These are phyloP conservation scores for Apodemia duryi DNA, from an alignment of 2,888 invertebrate genomes.

Conservation along the genomic window DNA sequence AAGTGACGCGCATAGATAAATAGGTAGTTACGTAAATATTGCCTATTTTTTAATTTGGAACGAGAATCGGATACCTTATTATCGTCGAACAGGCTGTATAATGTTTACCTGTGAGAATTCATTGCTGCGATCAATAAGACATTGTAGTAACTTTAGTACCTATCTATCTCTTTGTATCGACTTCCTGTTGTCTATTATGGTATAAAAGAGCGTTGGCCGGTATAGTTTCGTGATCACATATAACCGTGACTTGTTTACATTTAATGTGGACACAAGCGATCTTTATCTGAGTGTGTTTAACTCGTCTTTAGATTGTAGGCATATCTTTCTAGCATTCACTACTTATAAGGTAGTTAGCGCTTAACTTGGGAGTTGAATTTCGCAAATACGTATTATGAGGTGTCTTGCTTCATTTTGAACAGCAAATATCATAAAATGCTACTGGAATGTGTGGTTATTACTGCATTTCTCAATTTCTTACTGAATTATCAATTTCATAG, in stretches of 20 bases:
- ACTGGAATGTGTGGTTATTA: not conserved
- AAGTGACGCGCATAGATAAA: no score
- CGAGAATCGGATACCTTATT: no score
- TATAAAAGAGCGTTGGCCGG: not conserved
- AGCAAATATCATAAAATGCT: not conserved
- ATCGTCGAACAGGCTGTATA: no score
- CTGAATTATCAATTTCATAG: no score
- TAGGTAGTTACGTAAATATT: no score
- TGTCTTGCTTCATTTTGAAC: not conserved
- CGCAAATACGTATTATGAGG: not conserved
- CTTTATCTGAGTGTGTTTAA: not conserved
- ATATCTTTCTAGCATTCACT: not conserved
- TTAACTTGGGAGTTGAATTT: not conserved
- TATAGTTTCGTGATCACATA: not conserved
- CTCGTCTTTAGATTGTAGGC: constrained; percentile 1
- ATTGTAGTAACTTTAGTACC: no score
- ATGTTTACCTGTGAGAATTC: no score
- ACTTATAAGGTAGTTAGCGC: constrained; percentile 1
- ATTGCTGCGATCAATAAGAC: no score
- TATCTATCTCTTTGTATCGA: no score
- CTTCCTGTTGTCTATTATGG: no score
- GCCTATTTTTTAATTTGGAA: no score
- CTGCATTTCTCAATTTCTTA: no score
- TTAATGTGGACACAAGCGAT: not conserved
- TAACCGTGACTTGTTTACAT: constrained; percentile 2